Evolutionary conservation across 2,888 invertebrate genomes (phyloP).

Genomic region (Drosophila percnosoma): DNA sequence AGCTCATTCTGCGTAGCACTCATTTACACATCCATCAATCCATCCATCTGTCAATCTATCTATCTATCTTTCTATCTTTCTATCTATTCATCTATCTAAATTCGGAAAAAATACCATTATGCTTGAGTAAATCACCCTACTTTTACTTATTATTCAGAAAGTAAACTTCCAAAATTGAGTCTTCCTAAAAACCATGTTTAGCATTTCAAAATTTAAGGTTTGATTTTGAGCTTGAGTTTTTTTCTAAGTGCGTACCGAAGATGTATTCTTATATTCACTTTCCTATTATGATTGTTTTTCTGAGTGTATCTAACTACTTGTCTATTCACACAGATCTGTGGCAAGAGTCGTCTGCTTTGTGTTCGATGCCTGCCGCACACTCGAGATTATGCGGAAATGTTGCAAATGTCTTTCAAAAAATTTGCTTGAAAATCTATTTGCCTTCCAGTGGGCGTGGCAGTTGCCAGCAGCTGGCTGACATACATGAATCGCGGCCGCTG

Average conservation of each 20-base stretch:
- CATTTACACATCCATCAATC: conserved; percentile 24
- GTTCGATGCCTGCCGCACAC: conserved; percentile 40
- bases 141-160: too few relatives aligned
- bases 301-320: conserved; percentile 3
- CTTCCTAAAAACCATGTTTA: too few relatives aligned
- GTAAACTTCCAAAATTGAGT: too few relatives aligned
- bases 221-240: too few relatives aligned
- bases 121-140: too few relatives aligned
- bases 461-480: conserved; percentile 13
- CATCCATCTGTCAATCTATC: conserved; percentile 7
- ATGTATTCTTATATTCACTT: not conserved
- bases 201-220: too few relatives aligned
- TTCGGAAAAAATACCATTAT: too few relatives aligned
- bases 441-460: conserved; percentile 34
- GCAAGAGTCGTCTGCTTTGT: conserved; percentile 47
- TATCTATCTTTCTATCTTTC: not conserved
- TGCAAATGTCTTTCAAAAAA: conserved; percentile 56
- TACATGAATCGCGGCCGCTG: conserved; percentile 21
- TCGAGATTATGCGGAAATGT: conserved; percentile 66
- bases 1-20: conserved; percentile 57
- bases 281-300: too few relatives aligned
- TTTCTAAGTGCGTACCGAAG: too few relatives aligned
- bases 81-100: not conserved
- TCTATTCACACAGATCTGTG: conserved; percentile 24
- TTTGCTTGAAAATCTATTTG: conserved; percentile 41